Evolutionary conservation across 1,140 invertebrate genomes (phyloP).

Genomic region (Tribolium madens): DNA sequence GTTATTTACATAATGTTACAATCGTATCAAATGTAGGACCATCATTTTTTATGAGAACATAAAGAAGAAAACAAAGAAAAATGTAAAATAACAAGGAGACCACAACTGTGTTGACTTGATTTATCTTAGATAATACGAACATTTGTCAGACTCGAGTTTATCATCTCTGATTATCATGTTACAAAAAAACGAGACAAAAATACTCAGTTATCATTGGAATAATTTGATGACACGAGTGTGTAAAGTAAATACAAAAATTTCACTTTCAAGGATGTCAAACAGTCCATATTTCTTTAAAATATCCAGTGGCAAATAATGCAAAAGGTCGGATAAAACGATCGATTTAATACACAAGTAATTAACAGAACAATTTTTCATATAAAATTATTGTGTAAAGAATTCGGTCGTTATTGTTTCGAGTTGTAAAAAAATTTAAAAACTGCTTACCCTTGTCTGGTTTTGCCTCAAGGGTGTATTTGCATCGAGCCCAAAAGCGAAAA

Average conservation of each 20-base stretch:
- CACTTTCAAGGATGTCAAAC: too few species aligned
- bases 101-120: not conserved
- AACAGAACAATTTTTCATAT: too few species aligned
- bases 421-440: not conserved
- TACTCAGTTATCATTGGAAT: not conserved
- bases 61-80: conserved; percentile 5
- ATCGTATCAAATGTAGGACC: not conserved
- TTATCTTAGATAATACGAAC: conserved; percentile 2
- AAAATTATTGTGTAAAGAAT: too few species aligned
- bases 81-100: conserved; percentile 6
- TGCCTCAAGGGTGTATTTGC: not conserved
- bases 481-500: not conserved
- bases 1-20: conserved; percentile 5
- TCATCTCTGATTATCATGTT: not conserved
- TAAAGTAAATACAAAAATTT: too few species aligned
- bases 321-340: too few species aligned
- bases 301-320: too few species aligned
- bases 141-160: not conserved
- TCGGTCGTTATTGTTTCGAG: too few species aligned
- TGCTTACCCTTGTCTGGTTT: not conserved
- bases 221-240: too few species aligned
- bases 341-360: too few species aligned
- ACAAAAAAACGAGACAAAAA: not conserved
- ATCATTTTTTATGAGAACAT: conserved; percentile 14
- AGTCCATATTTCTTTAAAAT: too few species aligned